Conservation (phyloP, 1,140 invertebrate species). For the Lucilia sericata region DNA sequence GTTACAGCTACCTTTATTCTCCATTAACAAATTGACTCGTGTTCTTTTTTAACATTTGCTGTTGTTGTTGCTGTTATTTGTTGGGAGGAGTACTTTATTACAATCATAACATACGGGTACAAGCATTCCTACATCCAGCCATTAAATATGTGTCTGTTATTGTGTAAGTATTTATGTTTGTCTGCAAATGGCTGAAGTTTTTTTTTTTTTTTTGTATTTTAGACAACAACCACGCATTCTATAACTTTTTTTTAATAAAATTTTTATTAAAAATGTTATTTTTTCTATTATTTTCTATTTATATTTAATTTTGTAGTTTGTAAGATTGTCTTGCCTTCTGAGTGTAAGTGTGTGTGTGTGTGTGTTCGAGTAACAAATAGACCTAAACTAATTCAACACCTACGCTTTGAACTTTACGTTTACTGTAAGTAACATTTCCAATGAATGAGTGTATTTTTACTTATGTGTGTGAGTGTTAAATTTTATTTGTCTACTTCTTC, state of each 20-base stretch:
- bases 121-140: not conserved
- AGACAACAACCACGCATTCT: constrained; percentile 21
- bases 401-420: constrained; percentile 15
- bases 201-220: not conserved
- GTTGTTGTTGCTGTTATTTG: not conserved
- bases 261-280: too few species aligned
- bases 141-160: not conserved
- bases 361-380: not conserved
- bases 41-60: not conserved
- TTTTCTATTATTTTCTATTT: not conserved
- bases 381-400: constrained; percentile 26
- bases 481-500: not conserved
- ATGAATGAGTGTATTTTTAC: not conserved
- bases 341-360: not conserved
- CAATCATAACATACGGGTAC: constrained; percentile 8
- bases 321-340: not conserved
- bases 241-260: not conserved
- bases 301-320: not conserved
- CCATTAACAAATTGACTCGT: constrained; percentile 29
- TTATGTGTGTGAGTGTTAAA: not conserved
- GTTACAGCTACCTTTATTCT: not conserved
- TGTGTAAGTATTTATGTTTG: not conserved
- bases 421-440: not conserved
- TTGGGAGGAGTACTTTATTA: constrained; percentile 22
- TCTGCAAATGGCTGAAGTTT: not conserved